Evolutionary conservation across 2,888 invertebrate species (phyloP).

Genomic region (Diaperis boleti): DNA sequence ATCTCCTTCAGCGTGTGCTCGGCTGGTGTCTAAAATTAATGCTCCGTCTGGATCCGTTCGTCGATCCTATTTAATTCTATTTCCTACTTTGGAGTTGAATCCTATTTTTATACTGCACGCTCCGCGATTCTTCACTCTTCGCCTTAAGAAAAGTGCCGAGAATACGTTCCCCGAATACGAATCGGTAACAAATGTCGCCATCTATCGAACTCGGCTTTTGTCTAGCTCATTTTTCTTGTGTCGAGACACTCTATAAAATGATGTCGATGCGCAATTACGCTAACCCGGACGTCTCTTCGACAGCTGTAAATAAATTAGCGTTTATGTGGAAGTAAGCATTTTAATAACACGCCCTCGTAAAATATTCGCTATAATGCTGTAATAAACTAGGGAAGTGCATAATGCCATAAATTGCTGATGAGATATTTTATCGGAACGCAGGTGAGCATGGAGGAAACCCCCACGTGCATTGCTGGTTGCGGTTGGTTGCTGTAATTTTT

Average conservation of each 20-base stretch:
- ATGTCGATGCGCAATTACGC: no score
- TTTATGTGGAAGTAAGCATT: neutral
- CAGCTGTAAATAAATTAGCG: conserved; percentile 12
- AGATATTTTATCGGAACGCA: conserved; percentile 25
- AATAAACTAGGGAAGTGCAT: conserved; percentile 24
- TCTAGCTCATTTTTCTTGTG: conserved; percentile 24
- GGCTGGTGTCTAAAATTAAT: conserved; percentile 25
- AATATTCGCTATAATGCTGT: conserved; percentile 46
- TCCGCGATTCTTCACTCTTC: conserved; percentile 36
- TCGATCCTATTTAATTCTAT: conserved; percentile 40
- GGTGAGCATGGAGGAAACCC: conserved; percentile 9
- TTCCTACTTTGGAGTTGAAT: conserved; percentile 31
- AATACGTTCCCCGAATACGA: conserved; percentile 69
- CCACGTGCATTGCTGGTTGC: conserved; percentile 5
- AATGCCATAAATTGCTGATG: conserved; percentile 22
- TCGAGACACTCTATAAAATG: conserved; percentile 5
- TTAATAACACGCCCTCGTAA: conserved; percentile 21
- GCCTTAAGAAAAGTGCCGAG: conserved; percentile 52
- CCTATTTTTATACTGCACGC: conserved; percentile 39
- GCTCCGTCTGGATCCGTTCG: conserved; percentile 26
- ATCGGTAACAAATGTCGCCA: conserved; percentile 70
- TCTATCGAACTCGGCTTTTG: conserved; percentile 51
- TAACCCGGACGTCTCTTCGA: neutral
- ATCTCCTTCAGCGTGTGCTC: conserved; percentile 9
- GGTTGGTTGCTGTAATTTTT: conserved; percentile 8